These are phyloP conservation scores for Acinonyx jubatus DNA, from an alignment of 2,113 vertebrate species.

Conservation along the genomic window DNA sequence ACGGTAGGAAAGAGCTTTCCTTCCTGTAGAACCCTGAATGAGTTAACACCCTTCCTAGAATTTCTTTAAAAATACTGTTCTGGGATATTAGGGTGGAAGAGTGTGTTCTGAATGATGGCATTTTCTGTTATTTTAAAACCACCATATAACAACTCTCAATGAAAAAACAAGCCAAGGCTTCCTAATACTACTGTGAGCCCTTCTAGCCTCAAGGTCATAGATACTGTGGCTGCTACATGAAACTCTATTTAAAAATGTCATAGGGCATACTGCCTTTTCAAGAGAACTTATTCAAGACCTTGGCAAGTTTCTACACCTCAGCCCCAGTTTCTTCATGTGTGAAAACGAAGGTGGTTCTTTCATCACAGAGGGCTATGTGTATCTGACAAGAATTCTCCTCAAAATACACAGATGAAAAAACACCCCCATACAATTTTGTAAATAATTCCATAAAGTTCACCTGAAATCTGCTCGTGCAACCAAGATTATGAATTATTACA, in stretches of 20 bases:
- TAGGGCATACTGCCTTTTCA: background rate
- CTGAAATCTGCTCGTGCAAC: background rate
- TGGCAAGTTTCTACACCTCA: background rate
- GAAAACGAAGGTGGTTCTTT: background rate
- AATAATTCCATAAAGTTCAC: background rate
- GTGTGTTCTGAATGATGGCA: slow-evolving; percentile 76
- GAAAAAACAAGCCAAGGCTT: background rate
- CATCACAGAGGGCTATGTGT: background rate
- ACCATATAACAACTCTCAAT: slow-evolving; percentile 58
- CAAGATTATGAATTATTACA: background rate
- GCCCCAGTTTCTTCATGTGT: background rate
- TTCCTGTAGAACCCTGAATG: slow-evolving; percentile 84
- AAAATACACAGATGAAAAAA: background rate
- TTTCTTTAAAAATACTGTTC: slow-evolving; percentile 86
- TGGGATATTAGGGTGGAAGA: slow-evolving; percentile 81
- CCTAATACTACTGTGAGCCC: background rate
- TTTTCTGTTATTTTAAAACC: slow-evolving; percentile 83
- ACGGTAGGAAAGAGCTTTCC: slow-evolving; percentile 86
- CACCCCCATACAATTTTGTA: background rate
- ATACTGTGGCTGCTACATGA: background rate
- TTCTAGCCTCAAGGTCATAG: background rate
- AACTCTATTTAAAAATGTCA: background rate
- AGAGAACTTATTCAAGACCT: slow-evolving; percentile 5
- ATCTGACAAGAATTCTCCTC: background rate
- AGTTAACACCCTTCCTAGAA: slow-evolving; percentile 86